These are phyloP conservation scores for Eptatretus burgeri DNA, from an alignment of 2,113 vertebrate species.

Conservation along the genomic window DNA sequence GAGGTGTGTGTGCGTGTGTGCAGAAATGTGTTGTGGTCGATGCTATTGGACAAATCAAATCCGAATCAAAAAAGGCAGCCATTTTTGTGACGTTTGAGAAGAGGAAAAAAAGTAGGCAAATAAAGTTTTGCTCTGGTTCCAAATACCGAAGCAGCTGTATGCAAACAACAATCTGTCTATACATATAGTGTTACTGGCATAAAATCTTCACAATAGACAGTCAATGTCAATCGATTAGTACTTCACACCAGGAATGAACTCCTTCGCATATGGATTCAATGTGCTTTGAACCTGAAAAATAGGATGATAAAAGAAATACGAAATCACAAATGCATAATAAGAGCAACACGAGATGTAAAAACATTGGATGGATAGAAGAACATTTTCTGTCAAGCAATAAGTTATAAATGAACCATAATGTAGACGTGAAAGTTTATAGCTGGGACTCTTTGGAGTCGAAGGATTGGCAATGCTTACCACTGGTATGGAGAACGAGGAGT, in stretches of 20 bases:
- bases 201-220: background rate
- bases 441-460: background rate
- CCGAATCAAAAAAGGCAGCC: background rate
- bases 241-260: constrained; percentile 84
- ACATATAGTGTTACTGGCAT: background rate
- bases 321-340: background rate
- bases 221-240: constrained; percentile 21
- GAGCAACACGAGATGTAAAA: background rate
- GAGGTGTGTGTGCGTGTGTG: background rate
- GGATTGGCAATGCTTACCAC: background rate
- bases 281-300: constrained; percentile 65
- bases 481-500: background rate
- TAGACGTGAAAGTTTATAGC: background rate
- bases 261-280: constrained; percentile 90
- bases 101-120: background rate
- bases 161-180: background rate
- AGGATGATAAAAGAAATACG: background rate
- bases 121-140: constrained; percentile 1
- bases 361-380: background rate
- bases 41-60: too few relatives aligned
- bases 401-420: background rate
- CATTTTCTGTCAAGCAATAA: background rate
- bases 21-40: background rate
- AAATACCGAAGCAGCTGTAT: background rate
- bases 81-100: background rate